Evolutionary conservation across 2,888 invertebrate genomes (phyloP).

Genomic region (Danaus chrysippus): DNA sequence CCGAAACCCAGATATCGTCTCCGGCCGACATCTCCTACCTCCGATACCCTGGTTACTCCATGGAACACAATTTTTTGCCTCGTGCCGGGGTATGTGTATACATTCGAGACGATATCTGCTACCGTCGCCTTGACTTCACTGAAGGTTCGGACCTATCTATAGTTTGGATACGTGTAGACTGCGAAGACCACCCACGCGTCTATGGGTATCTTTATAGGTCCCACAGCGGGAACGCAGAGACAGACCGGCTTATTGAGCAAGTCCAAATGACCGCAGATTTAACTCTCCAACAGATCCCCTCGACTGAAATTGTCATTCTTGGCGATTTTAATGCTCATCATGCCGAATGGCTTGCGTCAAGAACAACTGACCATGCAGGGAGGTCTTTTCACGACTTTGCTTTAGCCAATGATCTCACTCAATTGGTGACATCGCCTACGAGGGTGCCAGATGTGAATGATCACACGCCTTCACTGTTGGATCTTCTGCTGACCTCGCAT

Average conservation of each 20-base stretch:
- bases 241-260: neutral
- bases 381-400: conserved; percentile 8
- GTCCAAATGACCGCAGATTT: neutral
- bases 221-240: neutral
- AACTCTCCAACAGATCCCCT: conserved; percentile 9
- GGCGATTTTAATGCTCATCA: conserved; percentile 8
- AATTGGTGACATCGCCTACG: conserved; percentile 3
- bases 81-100: too few relatives aligned
- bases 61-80: too few relatives aligned
- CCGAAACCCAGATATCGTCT: too few relatives aligned
- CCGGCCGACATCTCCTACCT: too few relatives aligned
- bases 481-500: conserved; percentile 3
- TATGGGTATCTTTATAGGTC: neutral
- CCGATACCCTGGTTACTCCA: too few relatives aligned
- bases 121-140: too few relatives aligned
- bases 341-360: conserved; percentile 1
- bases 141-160: too few relatives aligned
- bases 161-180: too few relatives aligned
- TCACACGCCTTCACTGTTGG: conserved; percentile 11
- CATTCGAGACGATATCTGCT: too few relatives aligned
- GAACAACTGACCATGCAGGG: conserved; percentile 11
- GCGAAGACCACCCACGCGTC: too few relatives aligned
- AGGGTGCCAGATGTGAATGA: conserved; percentile 8
- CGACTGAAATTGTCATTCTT: conserved; percentile 5
- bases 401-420: conserved; percentile 4